Evolutionary conservation across 1,140 invertebrate genomes (phyloP).

Genomic region (Trinorchestia longiramus): DNA sequence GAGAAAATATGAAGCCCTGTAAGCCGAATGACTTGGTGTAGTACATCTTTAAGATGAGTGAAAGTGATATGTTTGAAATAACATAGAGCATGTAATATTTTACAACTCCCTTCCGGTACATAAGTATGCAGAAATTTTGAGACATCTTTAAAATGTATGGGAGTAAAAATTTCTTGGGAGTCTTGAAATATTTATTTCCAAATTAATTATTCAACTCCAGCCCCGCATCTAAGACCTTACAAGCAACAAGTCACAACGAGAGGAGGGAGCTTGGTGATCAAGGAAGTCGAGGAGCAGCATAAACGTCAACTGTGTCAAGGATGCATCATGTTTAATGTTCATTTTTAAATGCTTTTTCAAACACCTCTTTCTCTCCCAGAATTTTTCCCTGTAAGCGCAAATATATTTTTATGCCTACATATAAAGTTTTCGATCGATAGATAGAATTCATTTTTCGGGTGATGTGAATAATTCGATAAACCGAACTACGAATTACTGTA

Average conservation of each 20-base stretch:
- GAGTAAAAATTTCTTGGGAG: neutral
- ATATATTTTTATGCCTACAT: neutral
- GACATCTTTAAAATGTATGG: neutral
- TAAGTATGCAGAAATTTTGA: neutral
- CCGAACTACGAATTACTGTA: neutral
- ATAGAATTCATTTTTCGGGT: neutral
- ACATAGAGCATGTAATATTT: neutral
- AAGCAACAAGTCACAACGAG: neutral
- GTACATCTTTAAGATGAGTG: neutral
- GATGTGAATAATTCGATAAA: neutral
- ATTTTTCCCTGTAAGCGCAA: neutral
- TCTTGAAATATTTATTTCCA: neutral
- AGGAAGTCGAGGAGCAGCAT: conserved; percentile 17
- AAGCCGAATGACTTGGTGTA: no score
- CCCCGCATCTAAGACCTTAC: neutral
- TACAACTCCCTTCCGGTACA: neutral
- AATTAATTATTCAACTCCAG: neutral
- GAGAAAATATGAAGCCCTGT: no score
- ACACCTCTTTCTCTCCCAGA: neutral
- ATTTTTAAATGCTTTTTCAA: conserved; percentile 2
- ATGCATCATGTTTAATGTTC: conserved; percentile 30
- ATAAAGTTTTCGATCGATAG: neutral
- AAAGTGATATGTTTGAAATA: neutral
- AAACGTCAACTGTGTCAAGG: conserved; percentile 44
- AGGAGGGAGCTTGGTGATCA: neutral